A percentile compares a stretch with the other conserved stretches of the same genome.
Evolutionary conservation across 2,797 vertebrate genomes (phyloP).

Genomic region (Hozukius guyotensis): DNA sequence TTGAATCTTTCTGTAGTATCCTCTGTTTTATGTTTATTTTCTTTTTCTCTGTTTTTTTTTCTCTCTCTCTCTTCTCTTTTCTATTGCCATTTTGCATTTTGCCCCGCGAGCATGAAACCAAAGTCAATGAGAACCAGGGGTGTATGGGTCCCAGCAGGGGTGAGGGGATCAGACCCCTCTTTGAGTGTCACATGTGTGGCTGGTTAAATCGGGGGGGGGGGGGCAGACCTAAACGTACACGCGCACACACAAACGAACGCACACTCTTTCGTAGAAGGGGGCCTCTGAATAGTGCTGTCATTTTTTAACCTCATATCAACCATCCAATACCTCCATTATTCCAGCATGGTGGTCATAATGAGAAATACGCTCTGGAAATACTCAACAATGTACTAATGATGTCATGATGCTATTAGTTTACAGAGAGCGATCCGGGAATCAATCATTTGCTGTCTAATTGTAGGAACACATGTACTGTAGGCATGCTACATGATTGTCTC

Average conservation of each 20-base stretch:
- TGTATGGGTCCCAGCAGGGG: conserved; percentile 71
- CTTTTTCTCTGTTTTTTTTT: conserved; percentile 45
- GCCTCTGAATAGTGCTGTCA: conserved; percentile 36
- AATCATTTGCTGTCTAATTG: conserved; percentile 20
- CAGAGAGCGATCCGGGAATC: conserved; percentile 25
- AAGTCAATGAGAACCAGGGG: conserved; percentile 78
- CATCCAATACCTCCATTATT: conserved; percentile 30
- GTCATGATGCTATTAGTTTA: conserved; percentile 42
- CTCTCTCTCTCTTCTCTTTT: conserved; percentile 40
- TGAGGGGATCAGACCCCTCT: conserved; percentile 71
- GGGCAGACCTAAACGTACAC: conserved; percentile 35
- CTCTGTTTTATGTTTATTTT: conserved; percentile 74
- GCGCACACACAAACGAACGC: conserved; percentile 5
- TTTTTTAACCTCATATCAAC: conserved; percentile 54
- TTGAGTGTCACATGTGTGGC: conserved; percentile 75
- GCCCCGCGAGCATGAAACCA: conserved; percentile 73
- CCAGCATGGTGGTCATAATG: conserved; percentile 30
- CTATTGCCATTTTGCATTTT: conserved; percentile 65
- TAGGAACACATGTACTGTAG: background rate
- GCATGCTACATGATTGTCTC: conserved; percentile 3
- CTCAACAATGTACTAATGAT: conserved; percentile 37
- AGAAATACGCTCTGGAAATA: conserved; percentile 23
- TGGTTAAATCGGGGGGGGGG: conserved; percentile 65
- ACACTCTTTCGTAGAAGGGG: background rate
- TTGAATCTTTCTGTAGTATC: conserved; percentile 70